Evolutionary conservation across 2,113 vertebrate species (phyloP), one percentile per base, ranked within the genome.

Genomic region (Gymnorhina tibicen): DNA sequence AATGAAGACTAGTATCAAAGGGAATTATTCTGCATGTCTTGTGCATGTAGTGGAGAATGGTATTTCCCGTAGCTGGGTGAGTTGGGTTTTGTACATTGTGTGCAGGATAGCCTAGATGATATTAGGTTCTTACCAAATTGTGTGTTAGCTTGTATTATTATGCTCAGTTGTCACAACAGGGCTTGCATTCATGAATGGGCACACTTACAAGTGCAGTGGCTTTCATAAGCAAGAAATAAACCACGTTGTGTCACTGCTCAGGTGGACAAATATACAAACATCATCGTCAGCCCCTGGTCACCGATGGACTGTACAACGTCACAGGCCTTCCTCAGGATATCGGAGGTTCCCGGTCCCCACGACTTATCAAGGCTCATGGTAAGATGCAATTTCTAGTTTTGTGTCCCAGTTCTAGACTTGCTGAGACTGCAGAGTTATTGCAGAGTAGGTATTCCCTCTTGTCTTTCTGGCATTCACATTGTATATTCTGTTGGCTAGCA

Each of bases 361-460:
- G 76, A 6, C 95, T 99, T 20, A 96, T 99, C 84, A 99, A 98
- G 88, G 91, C 96, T 39, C 99, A 99, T 58, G 99, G 99, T 98
- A 94, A 97, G 97, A 88, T 68, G 42, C n/a, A 21, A 5, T 8
- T 50, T 9, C 33, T 46, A 15, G 37, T 46, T 85, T 58, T 68
- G 17, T 30, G 28, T 59, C 42, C 16, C 7, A 50, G 39, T 6
- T 73, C 26, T 41, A 89, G 33, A 33, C 44, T 27, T 58, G 24
- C 17, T 55, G 35, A 62, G 47, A 15, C 46, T 74, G 37, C 9
- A 64, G 24, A 37, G 10, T 46, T 80, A 23, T 15, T 88, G 55
- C 12, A 59, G 75, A 58, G 17, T 9, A 59, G 27, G 6, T 76
- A 4, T 62, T 94, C 63, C 24, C 3, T 85, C 4, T 42, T 56